Evolutionary conservation across 2,113 vertebrate genomes (phyloP).

Genomic region (Coregonus clupeaformis): DNA sequence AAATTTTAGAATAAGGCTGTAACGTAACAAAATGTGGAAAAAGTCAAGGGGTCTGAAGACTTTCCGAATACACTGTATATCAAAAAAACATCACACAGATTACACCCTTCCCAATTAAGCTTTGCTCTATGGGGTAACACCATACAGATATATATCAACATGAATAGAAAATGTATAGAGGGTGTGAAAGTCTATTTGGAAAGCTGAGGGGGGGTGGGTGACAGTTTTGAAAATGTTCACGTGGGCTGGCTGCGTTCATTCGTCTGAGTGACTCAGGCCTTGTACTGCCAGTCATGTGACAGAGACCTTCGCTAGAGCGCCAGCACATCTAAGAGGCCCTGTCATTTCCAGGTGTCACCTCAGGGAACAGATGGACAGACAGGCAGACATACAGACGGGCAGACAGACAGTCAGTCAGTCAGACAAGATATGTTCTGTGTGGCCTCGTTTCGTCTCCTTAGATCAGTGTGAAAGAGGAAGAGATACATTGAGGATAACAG

Average conservation of each 20-base stretch:
- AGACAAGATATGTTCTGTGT: background rate
- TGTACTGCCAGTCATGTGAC: conserved; percentile 60
- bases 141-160: background rate
- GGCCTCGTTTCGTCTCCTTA: background rate
- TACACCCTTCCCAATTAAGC: background rate
- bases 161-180: background rate
- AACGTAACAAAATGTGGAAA: too few relatives aligned
- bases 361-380: conserved; percentile 42
- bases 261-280: conserved; percentile 38
- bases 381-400: conserved; percentile 58
- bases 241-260: too few relatives aligned
- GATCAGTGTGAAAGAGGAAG: background rate
- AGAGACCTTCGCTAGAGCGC: conserved; percentile 48
- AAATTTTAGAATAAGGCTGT: too few relatives aligned
- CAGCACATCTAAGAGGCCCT: conserved; percentile 31
- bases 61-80: too few relatives aligned
- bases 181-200: too few relatives aligned
- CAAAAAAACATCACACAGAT: too few relatives aligned
- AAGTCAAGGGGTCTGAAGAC: too few relatives aligned
- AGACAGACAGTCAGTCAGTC: too few relatives aligned
- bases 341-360: conserved; percentile 25
- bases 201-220: background rate
- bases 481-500: background rate
- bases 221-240: background rate
- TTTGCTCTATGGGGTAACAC: background rate